phyloP scores from a whole-genome alignment of 2,113 vertebrate genomes.

The Gymnorhina tibicen region DNA sequence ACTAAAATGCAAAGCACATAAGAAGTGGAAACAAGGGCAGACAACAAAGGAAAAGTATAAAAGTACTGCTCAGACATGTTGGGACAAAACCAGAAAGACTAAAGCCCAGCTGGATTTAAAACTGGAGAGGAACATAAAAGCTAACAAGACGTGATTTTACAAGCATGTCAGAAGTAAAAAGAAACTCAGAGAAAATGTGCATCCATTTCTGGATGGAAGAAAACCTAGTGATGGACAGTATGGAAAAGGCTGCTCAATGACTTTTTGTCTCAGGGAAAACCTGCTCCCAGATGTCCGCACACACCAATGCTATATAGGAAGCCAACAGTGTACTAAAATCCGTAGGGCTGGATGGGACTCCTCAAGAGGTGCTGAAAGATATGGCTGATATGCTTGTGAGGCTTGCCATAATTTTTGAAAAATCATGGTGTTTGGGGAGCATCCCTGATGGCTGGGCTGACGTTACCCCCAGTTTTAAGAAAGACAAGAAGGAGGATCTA shows the following conservation, averaged over 20 bases:
- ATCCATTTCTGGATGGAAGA: background rate
- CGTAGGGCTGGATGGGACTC: background rate
- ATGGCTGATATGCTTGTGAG: background rate
- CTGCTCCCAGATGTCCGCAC: background rate
- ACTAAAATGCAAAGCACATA: slow-evolving; percentile 28
- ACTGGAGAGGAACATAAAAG: background rate
- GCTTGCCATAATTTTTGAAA: background rate
- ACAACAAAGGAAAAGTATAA: background rate
- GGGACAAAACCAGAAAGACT: slow-evolving; percentile 11
- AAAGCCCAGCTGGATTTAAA: slow-evolving; percentile 1
- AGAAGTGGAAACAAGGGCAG: slow-evolving; percentile 10
- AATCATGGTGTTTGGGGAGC: background rate
- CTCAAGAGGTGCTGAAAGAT: background rate
- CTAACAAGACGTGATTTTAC: background rate
- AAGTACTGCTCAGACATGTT: background rate
- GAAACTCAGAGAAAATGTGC: background rate
- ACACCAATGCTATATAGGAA: background rate
- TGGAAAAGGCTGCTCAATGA: background rate
- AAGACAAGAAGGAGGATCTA: background rate
- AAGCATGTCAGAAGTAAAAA: background rate
- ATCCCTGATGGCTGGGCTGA: background rate
- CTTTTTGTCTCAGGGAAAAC: background rate
- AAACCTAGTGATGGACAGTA: background rate
- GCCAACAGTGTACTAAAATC: background rate
- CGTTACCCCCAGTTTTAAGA: background rate